phyloP scores from a whole-genome alignment of 2,888 invertebrate species.

The Chrysodeixis includens region DNA sequence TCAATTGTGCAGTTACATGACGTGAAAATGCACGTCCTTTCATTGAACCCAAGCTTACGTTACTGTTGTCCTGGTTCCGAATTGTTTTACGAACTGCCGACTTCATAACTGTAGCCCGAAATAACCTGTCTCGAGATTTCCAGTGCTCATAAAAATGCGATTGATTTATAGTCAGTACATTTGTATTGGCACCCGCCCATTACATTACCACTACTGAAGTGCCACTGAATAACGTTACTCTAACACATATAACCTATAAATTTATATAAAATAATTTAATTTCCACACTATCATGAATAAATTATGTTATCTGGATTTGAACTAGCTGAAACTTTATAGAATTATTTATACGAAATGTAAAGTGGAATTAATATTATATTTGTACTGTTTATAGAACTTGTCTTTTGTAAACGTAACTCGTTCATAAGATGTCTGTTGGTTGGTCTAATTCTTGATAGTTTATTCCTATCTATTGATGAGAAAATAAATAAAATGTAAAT shows the following conservation, averaged over 20 bases:
- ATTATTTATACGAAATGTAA: conserved; percentile 23
- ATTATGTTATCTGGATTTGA: conserved; percentile 42
- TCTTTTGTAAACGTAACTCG: conserved; percentile 34
- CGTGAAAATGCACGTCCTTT: conserved; percentile 7
- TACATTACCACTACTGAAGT: conserved; percentile 58
- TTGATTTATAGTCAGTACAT: conserved; percentile 78
- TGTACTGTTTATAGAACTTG: conserved; percentile 6
- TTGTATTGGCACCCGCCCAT: conserved; percentile 77
- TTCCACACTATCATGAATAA: conserved; percentile 44
- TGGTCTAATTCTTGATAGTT: conserved; percentile 21
- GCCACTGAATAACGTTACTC: conserved; percentile 63
- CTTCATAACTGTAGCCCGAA: conserved; percentile 77
- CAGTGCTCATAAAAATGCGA: conserved; percentile 80
- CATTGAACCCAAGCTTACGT: conserved; percentile 23
- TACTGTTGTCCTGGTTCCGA: conserved; percentile 65
- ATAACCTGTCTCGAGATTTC: conserved; percentile 73
- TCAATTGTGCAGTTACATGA: neutral
- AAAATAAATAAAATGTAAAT: conserved; percentile 24
- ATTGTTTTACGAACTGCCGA: conserved; percentile 77
- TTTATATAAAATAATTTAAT: conserved; percentile 57
- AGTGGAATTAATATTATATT: conserved; percentile 20
- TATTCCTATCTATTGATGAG: conserved; percentile 27
- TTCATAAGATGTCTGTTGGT: conserved; percentile 20
- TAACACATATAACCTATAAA: conserved; percentile 55
- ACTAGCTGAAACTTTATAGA: conserved; percentile 25